phyloP scores from a whole-genome alignment of 2,113 vertebrate species.

The Uropsilus gracilis region DNA sequence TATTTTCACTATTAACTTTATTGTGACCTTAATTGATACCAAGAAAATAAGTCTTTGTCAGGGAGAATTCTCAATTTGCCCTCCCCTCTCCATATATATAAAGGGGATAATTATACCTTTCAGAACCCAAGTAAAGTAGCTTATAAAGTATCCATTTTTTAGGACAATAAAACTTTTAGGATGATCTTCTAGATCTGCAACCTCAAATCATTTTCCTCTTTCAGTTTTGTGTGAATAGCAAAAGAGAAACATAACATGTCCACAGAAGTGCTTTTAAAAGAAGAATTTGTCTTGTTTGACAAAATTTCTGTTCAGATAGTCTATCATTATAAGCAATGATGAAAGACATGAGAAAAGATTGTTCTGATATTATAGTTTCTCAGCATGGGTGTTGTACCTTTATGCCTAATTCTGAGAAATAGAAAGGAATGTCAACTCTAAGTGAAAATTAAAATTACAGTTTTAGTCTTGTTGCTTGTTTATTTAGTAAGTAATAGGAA shows the following conservation, averaged over 20 bases:
- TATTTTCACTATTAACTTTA: background rate
- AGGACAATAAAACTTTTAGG: background rate
- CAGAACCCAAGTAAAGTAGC: background rate
- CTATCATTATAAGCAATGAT: too few species aligned
- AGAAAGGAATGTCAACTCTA: background rate
- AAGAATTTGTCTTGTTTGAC: constrained; percentile 54
- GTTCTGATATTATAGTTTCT: background rate
- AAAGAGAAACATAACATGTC: background rate
- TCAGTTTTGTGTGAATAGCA: constrained; percentile 31
- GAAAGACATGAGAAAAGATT: background rate
- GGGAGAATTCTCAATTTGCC: background rate
- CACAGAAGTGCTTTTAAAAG: background rate
- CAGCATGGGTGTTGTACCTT: background rate
- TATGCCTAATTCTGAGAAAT: background rate
- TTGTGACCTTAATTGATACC: background rate
- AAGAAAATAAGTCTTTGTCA: background rate
- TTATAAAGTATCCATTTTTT: constrained; percentile 43
- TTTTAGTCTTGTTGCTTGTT: background rate
- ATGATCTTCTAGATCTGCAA: background rate
- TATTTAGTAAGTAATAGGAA: background rate
- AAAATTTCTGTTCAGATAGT: constrained; percentile 12
- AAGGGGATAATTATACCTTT: background rate
- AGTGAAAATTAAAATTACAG: background rate
- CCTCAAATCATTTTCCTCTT: constrained; percentile 28
- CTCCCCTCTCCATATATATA: background rate